Evolutionary conservation across 2,113 vertebrate genomes (phyloP).

Genomic region (Apteryx owenii): DNA sequence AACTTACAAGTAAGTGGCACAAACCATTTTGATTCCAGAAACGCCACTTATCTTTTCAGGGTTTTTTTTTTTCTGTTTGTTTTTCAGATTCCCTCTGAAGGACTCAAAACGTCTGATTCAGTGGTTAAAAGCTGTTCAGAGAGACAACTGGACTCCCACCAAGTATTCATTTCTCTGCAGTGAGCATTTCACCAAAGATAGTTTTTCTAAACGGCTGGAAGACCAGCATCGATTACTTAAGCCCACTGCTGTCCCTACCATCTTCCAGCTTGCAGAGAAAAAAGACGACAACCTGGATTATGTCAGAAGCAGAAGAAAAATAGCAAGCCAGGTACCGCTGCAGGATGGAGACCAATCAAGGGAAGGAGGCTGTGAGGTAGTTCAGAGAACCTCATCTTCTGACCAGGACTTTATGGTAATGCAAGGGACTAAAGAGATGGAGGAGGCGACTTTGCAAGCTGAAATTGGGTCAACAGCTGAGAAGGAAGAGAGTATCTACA

Average conservation of each 20-base stretch:
- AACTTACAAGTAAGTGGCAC: background rate
- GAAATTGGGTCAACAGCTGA: background rate
- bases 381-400: background rate
- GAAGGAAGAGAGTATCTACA: background rate
- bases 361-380: constrained; percentile 44
- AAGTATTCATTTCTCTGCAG: constrained; percentile 88
- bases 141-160: constrained; percentile 85
- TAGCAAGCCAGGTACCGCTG: constrained; percentile 7
- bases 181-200: constrained; percentile 85
- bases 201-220: constrained; percentile 80
- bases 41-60: fast-evolving
- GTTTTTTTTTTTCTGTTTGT: background rate
- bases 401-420: constrained; percentile 46
- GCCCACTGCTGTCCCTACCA: constrained; percentile 83
- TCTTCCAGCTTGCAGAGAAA: constrained; percentile 79
- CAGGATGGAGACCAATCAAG: constrained; percentile 39
- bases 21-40: background rate
- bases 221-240: constrained; percentile 83
- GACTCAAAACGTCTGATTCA: constrained; percentile 82
- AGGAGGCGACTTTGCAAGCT: constrained; percentile 13
- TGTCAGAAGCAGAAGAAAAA: constrained; percentile 69
- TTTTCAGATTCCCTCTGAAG: constrained; percentile 83
- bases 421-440: constrained; percentile 58
- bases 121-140: constrained; percentile 84
- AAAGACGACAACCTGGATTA: constrained; percentile 60